These are phyloP conservation scores for Coracopsis vasa DNA, from an alignment of 2,113 vertebrate genomes.

Conservation along the genomic window DNA sequence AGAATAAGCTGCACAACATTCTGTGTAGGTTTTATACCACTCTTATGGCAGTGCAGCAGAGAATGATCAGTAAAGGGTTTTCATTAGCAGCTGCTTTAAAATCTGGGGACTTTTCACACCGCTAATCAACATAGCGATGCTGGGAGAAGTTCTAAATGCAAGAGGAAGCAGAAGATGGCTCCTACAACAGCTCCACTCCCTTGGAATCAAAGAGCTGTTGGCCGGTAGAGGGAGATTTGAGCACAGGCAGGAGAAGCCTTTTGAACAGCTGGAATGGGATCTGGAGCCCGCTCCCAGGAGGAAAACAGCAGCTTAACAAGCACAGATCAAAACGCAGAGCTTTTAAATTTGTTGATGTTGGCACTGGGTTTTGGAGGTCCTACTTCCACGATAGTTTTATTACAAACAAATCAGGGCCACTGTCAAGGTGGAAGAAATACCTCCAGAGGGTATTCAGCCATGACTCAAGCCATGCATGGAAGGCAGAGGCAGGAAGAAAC, in stretches of 20 bases:
- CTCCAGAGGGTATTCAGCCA: not conserved
- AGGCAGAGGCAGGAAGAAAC: not conserved
- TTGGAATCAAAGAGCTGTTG: not conserved
- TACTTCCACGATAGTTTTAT: not conserved
- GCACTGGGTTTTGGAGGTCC: not conserved
- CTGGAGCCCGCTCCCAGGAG: not conserved
- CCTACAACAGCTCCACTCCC: not conserved
- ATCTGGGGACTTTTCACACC: not conserved
- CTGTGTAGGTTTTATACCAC: not conserved
- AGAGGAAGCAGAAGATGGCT: not conserved
- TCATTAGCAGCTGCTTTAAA: not conserved
- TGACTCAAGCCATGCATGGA: not conserved
- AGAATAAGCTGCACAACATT: not conserved
- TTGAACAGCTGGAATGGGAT: not conserved
- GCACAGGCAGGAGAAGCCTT: not conserved
- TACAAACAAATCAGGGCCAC: not conserved
- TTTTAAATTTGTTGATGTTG: not conserved
- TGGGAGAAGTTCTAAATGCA: not conserved
- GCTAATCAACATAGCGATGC: not conserved
- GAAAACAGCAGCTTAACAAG: not conserved
- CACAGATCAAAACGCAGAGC: not conserved
- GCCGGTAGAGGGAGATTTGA: slow-evolving; percentile 1
- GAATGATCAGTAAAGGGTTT: not conserved
- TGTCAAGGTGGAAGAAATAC: not conserved
- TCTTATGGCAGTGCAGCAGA: not conserved